Evolutionary conservation across 2,888 invertebrate species (phyloP), one percentile per base, ranked within the genome.

Genomic region (Reticulitermes lucifugus): DNA sequence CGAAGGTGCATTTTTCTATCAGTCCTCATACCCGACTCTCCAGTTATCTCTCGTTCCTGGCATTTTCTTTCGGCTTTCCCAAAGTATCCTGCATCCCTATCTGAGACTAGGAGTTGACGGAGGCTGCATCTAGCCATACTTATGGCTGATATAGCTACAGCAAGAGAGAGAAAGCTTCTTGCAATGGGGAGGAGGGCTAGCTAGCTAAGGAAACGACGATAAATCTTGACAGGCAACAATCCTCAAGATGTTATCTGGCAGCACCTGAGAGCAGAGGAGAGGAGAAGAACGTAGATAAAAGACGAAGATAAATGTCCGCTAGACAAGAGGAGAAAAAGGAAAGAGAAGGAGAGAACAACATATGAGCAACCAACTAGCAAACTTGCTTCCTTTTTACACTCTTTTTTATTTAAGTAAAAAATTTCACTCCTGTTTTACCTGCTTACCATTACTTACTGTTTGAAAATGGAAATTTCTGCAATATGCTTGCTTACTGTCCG

Each of bases 241-340:
- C 87, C 87, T 87, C 87, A 82, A 86, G 87, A 87, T 87, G 87
- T 85, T 87, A 87, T 87, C 87, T 85, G 84, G 86, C 86, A 86
- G 85, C 87, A 87, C 87, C 87, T 87, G 87, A 87, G 86, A 86
- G 83, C 70, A 83, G 80, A 80, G 77, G 43, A 65, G 60, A 84
- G 51, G 83, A 75, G 84, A 83, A 73, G 80, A 65, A 83, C 83
- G 73, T 70, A 86, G 87, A 87, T 87, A 87, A 87, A 87, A 84
- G 86, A 86, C 83, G 86, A 86, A 86, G 87, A 87, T 87, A 87
- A 86, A 87, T 87, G 87, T 86, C 82, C 84, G 83, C 81, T n/a
- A 77, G 77, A 77, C 77, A 51, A 35, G 77, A 77, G 77, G 22
- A 35, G 41, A 41, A 35, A 73, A 70, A 25, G 29, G 70, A 70